Percentiles rank a stretch among this genome's conserved stretches.
phyloP scores from a whole-genome alignment of 2,888 invertebrate genomes.

The Protonemura montana region DNA sequence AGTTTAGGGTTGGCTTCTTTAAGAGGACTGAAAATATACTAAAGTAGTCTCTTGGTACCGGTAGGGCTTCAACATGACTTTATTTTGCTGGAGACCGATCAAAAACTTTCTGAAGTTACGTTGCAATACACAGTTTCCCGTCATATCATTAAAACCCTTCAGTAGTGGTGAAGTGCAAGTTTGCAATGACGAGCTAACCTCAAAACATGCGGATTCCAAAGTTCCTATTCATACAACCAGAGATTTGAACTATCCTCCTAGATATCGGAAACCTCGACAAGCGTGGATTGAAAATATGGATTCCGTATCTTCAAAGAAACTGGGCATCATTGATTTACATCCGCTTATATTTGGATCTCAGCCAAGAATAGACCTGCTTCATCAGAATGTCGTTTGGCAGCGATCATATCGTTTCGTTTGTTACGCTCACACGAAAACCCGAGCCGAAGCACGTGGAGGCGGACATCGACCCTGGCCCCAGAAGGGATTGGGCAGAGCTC shows the following conservation, averaged over 20 bases:
- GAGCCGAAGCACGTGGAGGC: conserved; percentile 88
- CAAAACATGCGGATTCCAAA: conserved; percentile 44
- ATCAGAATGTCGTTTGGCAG: conserved; percentile 89
- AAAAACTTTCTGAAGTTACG: not conserved
- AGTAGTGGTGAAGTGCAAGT: not conserved
- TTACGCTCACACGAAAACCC: conserved; percentile 78
- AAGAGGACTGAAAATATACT: too few relatives aligned
- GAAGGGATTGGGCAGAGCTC: conserved; percentile 88
- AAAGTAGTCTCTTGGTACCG: too few relatives aligned
- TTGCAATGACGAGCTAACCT: not conserved
- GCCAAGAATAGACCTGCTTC: conserved; percentile 87
- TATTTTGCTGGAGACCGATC: not conserved
- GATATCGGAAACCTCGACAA: conserved; percentile 72
- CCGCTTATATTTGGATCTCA: conserved; percentile 84
- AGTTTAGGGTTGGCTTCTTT: too few relatives aligned
- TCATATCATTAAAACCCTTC: not conserved
- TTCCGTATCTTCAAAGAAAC: conserved; percentile 75
- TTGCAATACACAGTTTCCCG: not conserved
- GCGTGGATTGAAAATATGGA: conserved; percentile 89
- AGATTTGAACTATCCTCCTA: conserved; percentile 52
- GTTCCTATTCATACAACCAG: conserved; percentile 59
- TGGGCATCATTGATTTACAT: conserved; percentile 89
- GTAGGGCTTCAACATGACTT: not conserved
- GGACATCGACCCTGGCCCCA: conserved; percentile 97
- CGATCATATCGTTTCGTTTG: conserved; percentile 79